Evolutionary conservation across 2,888 invertebrate species (phyloP).

Genomic region (Gymnosoma rotundatum): DNA sequence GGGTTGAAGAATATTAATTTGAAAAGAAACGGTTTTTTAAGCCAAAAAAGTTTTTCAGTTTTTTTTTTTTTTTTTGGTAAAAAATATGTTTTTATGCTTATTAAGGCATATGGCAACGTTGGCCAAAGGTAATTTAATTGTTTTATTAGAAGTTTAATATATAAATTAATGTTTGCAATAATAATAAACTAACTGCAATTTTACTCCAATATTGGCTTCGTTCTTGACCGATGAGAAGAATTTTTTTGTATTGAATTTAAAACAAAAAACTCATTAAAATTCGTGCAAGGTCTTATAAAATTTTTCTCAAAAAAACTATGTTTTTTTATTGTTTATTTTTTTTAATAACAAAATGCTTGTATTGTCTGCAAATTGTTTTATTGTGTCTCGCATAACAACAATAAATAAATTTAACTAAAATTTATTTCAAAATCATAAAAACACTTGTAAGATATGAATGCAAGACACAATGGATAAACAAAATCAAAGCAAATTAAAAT

Average conservation of each 20-base stretch:
- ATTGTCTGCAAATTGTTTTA: slow-evolving; percentile 37
- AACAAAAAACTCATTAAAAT: slow-evolving; percentile 25
- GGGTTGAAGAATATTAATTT: no score
- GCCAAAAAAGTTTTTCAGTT: no score
- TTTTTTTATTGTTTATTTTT: background rate
- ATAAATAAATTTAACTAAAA: slow-evolving; percentile 7
- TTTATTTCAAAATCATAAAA: slow-evolving; percentile 26
- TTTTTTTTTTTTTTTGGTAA: no score
- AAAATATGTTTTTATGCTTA: no score
- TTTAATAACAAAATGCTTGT: slow-evolving; percentile 6
- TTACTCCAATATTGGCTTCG: background rate
- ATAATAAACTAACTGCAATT: no score
- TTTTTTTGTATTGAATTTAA: background rate
- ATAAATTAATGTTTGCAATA: no score
- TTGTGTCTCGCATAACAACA: slow-evolving; percentile 43
- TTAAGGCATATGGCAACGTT: no score
- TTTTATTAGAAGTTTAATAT: no score
- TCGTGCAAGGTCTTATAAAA: slow-evolving; percentile 50
- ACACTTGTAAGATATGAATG: slow-evolving; percentile 1
- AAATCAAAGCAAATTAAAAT: slow-evolving; percentile 23
- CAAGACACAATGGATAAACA: background rate
- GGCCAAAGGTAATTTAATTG: no score
- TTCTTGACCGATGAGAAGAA: slow-evolving; percentile 4
- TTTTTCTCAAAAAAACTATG: slow-evolving; percentile 4
- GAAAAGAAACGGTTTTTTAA: no score